Percentiles rank a stretch among this genome's conserved stretches.
These are phyloP conservation scores for Pheosia gnoma DNA, from an alignment of 2,888 invertebrate genomes.

Conservation along the genomic window DNA sequence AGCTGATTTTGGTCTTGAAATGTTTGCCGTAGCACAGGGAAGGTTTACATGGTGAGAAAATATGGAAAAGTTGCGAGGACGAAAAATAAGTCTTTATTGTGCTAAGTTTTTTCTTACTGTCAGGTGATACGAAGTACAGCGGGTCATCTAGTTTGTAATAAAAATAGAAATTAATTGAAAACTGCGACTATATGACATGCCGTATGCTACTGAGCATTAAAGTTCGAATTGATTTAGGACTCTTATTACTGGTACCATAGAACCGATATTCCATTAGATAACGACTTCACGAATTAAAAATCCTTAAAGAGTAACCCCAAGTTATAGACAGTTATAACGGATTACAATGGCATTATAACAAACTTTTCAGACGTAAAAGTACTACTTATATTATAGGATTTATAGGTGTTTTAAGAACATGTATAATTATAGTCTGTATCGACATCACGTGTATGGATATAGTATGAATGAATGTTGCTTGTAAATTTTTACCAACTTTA, in stretches of 20 bases:
- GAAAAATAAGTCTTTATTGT: no score
- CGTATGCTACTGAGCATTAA: conserved; percentile 14
- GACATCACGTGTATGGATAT: conserved; percentile 43
- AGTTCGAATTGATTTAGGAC: conserved; percentile 14
- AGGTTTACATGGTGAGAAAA: no score
- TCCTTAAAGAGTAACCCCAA: no score
- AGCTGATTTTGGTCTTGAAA: no score
- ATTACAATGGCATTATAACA: no score
- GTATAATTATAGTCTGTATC: conserved; percentile 46
- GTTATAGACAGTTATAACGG: no score
- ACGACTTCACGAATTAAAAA: conserved; percentile 34
- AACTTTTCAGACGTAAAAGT: conserved; percentile 16
- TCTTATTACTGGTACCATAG: conserved; percentile 5
- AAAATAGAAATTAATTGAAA: conserved; percentile 27
- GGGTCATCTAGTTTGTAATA: no score
- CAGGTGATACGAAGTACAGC: no score
- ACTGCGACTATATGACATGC: conserved; percentile 15
- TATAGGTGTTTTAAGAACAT: conserved; percentile 36
- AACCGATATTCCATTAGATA: conserved; percentile 9
- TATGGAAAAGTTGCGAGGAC: no score
- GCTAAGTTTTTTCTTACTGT: no score
- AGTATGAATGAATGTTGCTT: conserved; percentile 46
- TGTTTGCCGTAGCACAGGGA: no score
- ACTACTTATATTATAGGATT: conserved; percentile 25
- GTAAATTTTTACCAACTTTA: conserved; percentile 28